Conservation (phyloP, 2,797 vertebrate species). For the Limosa lapponica region DNA sequence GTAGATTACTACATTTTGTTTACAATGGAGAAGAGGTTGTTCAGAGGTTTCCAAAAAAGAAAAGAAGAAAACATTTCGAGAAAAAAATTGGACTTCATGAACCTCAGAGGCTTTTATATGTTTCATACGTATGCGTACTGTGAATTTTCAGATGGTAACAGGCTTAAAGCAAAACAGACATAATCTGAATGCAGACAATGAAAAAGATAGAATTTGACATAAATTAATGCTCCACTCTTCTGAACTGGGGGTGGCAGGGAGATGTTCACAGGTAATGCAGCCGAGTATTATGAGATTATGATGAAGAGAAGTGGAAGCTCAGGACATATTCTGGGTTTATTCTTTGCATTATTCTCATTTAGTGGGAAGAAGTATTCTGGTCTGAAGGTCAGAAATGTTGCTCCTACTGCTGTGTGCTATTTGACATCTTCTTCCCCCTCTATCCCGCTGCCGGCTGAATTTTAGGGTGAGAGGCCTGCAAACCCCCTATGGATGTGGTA, state of each 20-base stretch:
- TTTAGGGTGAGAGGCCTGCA: not conserved
- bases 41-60: not conserved
- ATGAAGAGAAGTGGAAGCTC: not conserved
- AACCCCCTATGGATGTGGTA: not conserved
- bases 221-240: not conserved
- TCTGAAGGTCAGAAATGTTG: not conserved
- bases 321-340: not conserved
- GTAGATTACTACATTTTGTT: not conserved
- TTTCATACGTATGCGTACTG: not conserved
- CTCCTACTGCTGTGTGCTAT: not conserved
- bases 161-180: not conserved
- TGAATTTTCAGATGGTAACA: not conserved
- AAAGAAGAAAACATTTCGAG: not conserved
- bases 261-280: not conserved
- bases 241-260: not conserved
- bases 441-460: rapidly evolving
- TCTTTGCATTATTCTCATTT: not conserved
- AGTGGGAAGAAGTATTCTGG: not conserved
- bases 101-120: not conserved
- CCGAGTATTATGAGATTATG: not conserved
- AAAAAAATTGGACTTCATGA: not conserved
- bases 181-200: not conserved
- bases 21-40: not conserved
- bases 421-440: not conserved
- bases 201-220: not conserved